These are phyloP conservation scores for Nemotelus nigrinus DNA, from an alignment of 2,888 invertebrate genomes.

Conservation along the genomic window DNA sequence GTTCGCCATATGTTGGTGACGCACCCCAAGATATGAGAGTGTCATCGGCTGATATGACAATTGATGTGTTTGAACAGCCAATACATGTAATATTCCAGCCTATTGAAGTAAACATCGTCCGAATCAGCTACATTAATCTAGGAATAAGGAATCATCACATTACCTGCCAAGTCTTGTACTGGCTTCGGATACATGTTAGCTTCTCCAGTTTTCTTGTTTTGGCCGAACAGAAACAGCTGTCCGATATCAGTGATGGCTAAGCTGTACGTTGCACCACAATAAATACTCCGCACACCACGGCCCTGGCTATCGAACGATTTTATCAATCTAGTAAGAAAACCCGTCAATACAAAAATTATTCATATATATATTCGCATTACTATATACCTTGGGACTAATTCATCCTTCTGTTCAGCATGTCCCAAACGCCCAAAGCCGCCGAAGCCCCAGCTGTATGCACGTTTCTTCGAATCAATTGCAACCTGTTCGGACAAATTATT, in stretches of 20 bases:
- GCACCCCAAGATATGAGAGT: conserved; percentile 92
- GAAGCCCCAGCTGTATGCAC: conserved; percentile 95
- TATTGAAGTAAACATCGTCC: conserved; percentile 53
- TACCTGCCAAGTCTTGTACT: conserved; percentile 86
- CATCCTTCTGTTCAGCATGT: conserved; percentile 92
- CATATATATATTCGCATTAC: background rate
- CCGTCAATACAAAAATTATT: conserved; percentile 53
- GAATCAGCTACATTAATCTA: background rate
- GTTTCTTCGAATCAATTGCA: conserved; percentile 86
- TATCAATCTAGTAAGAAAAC: conserved; percentile 69
- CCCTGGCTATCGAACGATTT: conserved; percentile 89
- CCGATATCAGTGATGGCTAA: conserved; percentile 84
- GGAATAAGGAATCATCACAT: conserved; percentile 30
- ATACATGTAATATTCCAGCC: conserved; percentile 91
- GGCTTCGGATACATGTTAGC: conserved; percentile 98
- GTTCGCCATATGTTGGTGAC: conserved; percentile 92
- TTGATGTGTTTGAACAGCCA: conserved; percentile 84
- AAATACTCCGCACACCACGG: conserved; percentile 82
- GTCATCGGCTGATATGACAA: conserved; percentile 89
- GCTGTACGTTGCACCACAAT: conserved; percentile 88
- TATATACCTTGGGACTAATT: conserved; percentile 75
- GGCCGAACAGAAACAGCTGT: conserved; percentile 84
- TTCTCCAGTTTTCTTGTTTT: conserved; percentile 91
- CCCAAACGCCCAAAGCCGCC: conserved; percentile 94
- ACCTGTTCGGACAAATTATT: conserved; percentile 66